Conservation (phyloP, 2,888 invertebrate species). For the Lasioglossum morio region DNA sequence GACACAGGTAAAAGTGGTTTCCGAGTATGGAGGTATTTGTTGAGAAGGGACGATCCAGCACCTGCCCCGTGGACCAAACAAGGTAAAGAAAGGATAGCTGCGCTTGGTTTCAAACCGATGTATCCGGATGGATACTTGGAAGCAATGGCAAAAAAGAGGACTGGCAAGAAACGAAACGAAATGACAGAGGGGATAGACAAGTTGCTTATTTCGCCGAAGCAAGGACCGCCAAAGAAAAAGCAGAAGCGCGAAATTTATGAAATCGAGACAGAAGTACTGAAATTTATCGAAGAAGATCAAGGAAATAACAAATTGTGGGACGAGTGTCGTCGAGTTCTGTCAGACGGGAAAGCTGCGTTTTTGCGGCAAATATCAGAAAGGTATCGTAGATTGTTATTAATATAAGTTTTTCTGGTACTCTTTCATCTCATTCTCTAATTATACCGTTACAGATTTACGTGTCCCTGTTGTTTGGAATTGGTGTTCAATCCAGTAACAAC, state of each 20-base stretch:
- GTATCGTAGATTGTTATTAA: constrained; percentile 59
- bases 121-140: constrained; percentile 88
- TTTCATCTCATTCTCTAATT: background rate
- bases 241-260: constrained; percentile 81
- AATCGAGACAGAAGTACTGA: constrained; percentile 82
- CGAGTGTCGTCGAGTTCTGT: constrained; percentile 86
- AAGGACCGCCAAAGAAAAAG: constrained; percentile 81
- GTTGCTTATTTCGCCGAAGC: constrained; percentile 74
- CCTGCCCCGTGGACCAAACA: constrained; percentile 92
- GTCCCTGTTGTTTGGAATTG: constrained; percentile 92
- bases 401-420: background rate
- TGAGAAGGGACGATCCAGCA: constrained; percentile 91
- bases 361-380: constrained; percentile 73
- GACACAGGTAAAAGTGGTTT: constrained; percentile 92
- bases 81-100: constrained; percentile 86
- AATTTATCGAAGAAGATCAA: constrained; percentile 86
- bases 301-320: constrained; percentile 89
- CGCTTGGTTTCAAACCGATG: constrained; percentile 73
- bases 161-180: constrained; percentile 68
- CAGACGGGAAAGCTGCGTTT: constrained; percentile 85
- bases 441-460: constrained; percentile 86
- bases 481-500: constrained; percentile 90
- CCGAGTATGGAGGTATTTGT: constrained; percentile 91
- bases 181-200: constrained; percentile 59
- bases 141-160: constrained; percentile 72